Percentiles rank a stretch among this genome's conserved stretches.
These are phyloP conservation scores for Dolichotis patagonum DNA, from an alignment of 2,113 vertebrate species.

Conservation along the genomic window DNA sequence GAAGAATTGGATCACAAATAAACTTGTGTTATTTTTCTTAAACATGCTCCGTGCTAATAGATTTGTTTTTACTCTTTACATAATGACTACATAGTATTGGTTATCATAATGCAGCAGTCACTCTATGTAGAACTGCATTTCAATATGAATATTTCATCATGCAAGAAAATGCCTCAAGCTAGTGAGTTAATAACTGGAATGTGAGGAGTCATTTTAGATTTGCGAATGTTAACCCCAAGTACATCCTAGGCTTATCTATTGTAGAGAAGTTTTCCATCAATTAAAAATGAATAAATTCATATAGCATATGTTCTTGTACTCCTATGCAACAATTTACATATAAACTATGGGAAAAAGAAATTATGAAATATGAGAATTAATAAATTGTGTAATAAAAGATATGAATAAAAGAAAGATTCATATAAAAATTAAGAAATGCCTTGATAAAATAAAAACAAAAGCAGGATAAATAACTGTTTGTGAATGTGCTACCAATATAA, in stretches of 20 bases:
- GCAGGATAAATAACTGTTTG: background rate
- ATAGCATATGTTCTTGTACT: background rate
- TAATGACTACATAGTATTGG: background rate
- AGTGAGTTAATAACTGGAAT: background rate
- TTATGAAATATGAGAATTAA: background rate
- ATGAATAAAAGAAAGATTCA: background rate
- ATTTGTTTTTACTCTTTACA: background rate
- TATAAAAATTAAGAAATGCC: background rate
- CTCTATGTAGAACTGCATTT: background rate
- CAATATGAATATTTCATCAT: background rate
- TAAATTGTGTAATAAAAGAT: background rate
- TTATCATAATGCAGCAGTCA: background rate
- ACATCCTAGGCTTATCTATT: background rate
- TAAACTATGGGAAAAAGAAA: background rate
- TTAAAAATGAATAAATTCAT: background rate
- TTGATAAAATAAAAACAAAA: background rate
- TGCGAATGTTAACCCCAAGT: background rate
- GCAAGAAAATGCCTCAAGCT: background rate
- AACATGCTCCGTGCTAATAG: background rate
- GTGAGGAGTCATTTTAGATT: background rate
- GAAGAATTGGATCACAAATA: background rate
- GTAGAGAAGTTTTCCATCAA: background rate
- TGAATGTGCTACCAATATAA: background rate
- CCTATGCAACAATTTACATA: background rate
- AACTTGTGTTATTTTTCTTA: background rate